phyloP scores from a whole-genome alignment of 2,113 vertebrate species.

The Tetrao urogallus region DNA sequence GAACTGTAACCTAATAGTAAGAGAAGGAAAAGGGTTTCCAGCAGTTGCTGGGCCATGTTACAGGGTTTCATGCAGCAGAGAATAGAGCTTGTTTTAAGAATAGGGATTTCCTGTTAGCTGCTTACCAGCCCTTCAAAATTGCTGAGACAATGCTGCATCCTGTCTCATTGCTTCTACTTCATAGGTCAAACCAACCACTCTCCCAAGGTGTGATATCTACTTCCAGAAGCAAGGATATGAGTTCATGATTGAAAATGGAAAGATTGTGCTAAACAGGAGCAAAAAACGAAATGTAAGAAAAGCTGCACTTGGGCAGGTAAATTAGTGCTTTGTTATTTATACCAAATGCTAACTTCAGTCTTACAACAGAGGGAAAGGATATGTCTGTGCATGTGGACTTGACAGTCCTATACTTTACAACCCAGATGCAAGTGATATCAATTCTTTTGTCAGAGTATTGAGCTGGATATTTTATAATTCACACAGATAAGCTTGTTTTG shows the following conservation, averaged over 20 bases:
- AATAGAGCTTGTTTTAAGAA: not conserved
- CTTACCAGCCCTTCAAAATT: not conserved
- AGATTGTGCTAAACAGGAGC: slow-evolving; percentile 79
- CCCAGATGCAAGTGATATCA: not conserved
- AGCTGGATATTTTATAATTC: not conserved
- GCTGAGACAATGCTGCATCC: not conserved
- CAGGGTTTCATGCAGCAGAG: not conserved
- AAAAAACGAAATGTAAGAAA: slow-evolving; percentile 56
- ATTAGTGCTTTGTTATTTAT: not conserved
- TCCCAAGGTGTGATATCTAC: slow-evolving; percentile 84
- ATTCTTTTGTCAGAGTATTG: not conserved
- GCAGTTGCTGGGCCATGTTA: not conserved
- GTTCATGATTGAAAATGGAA: slow-evolving; percentile 81
- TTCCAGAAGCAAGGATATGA: slow-evolving; percentile 84
- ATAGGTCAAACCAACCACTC: slow-evolving; percentile 72
- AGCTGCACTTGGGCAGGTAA: slow-evolving; percentile 77
- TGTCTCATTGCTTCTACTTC: slow-evolving; percentile 30
- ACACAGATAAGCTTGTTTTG: not conserved
- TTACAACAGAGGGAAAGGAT: not conserved
- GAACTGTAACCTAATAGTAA: slow-evolving; percentile 39
- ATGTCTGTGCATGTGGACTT: not conserved
- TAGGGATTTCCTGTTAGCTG: not conserved
- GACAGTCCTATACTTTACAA: not conserved
- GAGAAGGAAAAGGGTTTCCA: not conserved
- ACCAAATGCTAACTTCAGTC: not conserved